Evolutionary conservation across 1,140 invertebrate genomes (phyloP).

Genomic region (Heliconius melpomene): DNA sequence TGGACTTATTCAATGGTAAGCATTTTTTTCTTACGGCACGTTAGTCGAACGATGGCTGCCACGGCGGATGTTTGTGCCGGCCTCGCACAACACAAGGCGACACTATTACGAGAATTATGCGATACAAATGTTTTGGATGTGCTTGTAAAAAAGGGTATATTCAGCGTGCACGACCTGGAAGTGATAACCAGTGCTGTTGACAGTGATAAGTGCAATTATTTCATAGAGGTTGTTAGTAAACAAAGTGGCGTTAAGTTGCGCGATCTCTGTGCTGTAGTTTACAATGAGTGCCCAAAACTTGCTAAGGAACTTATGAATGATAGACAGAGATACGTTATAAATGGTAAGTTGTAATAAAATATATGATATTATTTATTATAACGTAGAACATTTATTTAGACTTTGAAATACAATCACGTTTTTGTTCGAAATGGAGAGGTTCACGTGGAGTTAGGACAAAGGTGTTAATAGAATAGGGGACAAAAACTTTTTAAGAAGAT

Average conservation of each 20-base stretch:
- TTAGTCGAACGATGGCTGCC: slow-evolving; percentile 75
- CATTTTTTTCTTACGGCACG: slow-evolving; percentile 56
- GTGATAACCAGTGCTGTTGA: slow-evolving; percentile 72
- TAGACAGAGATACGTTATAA: slow-evolving; percentile 69
- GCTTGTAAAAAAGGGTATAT: slow-evolving; percentile 75
- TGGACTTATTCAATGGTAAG: slow-evolving; percentile 61
- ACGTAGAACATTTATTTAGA: neutral
- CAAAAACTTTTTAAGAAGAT: neutral
- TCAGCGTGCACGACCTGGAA: slow-evolving; percentile 73
- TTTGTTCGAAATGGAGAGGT: neutral
- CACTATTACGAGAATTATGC: slow-evolving; percentile 73
- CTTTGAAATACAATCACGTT: neutral
- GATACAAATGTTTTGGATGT: slow-evolving; percentile 77
- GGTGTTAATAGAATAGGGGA: slow-evolving; percentile 5
- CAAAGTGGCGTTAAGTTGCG: slow-evolving; percentile 74
- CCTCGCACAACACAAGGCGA: slow-evolving; percentile 70
- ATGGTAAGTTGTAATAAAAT: slow-evolving; percentile 56
- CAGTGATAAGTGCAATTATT: slow-evolving; percentile 78
- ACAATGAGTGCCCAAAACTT: slow-evolving; percentile 77
- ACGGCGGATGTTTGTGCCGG: slow-evolving; percentile 72
- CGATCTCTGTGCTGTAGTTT: slow-evolving; percentile 73
- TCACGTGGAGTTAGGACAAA: neutral
- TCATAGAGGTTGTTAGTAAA: slow-evolving; percentile 79
- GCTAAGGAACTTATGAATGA: slow-evolving; percentile 76
- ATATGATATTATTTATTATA: neutral